Base-by-base conservation (phyloP, 2,113 vertebrate species). In the Astatotilapia flaviijosephi region DNA sequence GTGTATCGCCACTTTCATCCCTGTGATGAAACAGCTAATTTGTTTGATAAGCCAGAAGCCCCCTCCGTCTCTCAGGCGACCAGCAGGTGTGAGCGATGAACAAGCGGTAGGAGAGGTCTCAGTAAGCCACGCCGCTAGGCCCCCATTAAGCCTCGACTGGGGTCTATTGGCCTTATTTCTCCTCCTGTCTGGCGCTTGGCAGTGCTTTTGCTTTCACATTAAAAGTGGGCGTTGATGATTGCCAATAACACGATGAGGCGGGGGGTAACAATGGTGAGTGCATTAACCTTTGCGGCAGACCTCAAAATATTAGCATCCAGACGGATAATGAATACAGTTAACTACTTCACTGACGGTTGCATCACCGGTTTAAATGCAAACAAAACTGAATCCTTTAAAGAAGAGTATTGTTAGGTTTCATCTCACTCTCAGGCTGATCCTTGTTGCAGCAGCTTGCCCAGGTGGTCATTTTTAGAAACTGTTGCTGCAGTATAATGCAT, bases 401-500 rank as follows among this genome's bases (percentile, higher is more conserved):
- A 53, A 65, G 31, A 47, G 19, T 21, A 47, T 77, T 11, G 62
- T 73, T 31, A 51, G 26, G 26, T 85, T 70, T 23, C 23, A 6
- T 79, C 45, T 83, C 15, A 6, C 13, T 83, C 40, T 62, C 33
- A 3, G 82, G 88, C 82, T 12, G 83, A 82, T 88, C 80, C 85
- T 77, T n/a, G 85, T 21, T 88, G 42, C 42, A 88, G 92, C 87
- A 87, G 86, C 92, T 88, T 89, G 88, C 53, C 85, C 70, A 47
- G 83, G 21, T 93, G 90, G 90, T 93, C 92, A 89, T 94, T 95
- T 94, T 94, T 94, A 92, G 91, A 94, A 92, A 83, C 92, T 95
- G 95, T 95, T 95, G 94, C 95, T 96, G 95, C 95, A 96, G 95
- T 93, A 93, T 86, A 90, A 96, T 96, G 92, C 93, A 96, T 96